A percentile compares a stretch with the other conserved stretches of the same genome.
Conservation (phyloP, 2,113 vertebrate species). For the Eptesicus fuscus region DNA sequence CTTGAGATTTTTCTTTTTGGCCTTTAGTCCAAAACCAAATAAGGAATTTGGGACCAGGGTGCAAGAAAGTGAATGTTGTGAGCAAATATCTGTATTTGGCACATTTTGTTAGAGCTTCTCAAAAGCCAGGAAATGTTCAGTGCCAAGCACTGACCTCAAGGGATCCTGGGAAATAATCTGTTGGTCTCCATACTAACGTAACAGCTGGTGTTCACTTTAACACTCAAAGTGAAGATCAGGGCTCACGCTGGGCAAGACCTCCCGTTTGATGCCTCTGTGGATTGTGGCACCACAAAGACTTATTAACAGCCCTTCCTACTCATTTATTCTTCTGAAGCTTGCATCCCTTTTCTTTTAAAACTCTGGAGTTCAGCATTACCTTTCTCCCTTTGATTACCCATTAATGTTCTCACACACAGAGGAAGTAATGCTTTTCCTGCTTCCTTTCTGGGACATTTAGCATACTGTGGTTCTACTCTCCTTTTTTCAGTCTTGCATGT, state of each 20-base stretch:
- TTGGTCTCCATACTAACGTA: not conserved
- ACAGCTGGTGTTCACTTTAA: not conserved
- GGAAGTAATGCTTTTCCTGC: conserved; percentile 48
- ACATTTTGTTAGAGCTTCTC: not conserved
- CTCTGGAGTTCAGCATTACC: not conserved
- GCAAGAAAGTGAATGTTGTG: not conserved
- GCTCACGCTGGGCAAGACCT: not conserved
- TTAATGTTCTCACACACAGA: not conserved
- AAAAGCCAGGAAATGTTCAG: not conserved
- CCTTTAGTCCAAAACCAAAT: not conserved
- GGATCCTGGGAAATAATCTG: not conserved
- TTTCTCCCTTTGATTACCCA: not conserved
- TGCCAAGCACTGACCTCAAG: not conserved
- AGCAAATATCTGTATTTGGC: not conserved
- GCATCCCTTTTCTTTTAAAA: conserved; percentile 39
- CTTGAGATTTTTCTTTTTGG: not conserved
- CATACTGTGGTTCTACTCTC: conserved; percentile 4
- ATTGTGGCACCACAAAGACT: not conserved
- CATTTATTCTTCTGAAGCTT: not conserved
- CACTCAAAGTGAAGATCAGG: not conserved
- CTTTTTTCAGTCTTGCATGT: conserved; percentile 23
- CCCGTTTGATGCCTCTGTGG: not conserved
- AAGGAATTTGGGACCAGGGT: not conserved
- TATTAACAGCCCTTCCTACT: not conserved
- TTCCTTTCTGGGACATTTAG: conserved; percentile 42